A percentile compares a stretch with the other conserved stretches of the same genome.
Evolutionary conservation across 2,797 vertebrate genomes (phyloP).

Genomic region (Spatula clypeata): DNA sequence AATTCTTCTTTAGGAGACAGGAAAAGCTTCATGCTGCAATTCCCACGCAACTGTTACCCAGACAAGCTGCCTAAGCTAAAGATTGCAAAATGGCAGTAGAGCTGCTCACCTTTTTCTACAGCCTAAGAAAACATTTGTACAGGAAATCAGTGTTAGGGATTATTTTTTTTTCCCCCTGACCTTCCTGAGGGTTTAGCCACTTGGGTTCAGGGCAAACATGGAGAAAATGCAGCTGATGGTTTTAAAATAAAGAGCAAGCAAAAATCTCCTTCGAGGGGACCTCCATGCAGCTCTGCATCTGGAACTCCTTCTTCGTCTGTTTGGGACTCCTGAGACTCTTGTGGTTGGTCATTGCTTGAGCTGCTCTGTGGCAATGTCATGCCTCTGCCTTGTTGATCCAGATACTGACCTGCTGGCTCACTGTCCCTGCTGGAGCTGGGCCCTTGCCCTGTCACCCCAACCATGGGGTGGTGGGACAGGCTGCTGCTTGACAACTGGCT

Average conservation of each 20-base stretch:
- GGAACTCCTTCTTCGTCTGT: accelerated
- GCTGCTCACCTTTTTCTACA: background rate
- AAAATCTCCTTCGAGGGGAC: accelerated
- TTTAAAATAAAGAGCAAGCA: background rate
- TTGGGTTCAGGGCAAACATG: background rate
- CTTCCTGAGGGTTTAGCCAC: background rate
- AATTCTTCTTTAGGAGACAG: background rate
- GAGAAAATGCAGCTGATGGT: background rate
- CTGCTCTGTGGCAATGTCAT: background rate
- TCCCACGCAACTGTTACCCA: accelerated
- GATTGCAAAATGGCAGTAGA: background rate
- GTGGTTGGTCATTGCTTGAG: background rate
- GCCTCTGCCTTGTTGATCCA: background rate
- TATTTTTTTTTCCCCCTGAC: background rate
- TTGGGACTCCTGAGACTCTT: background rate
- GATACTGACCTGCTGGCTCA: too few species aligned
- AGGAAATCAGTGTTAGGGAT: background rate
- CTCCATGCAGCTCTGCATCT: background rate
- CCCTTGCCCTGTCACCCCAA: background rate
- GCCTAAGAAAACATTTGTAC: background rate
- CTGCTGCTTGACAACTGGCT: background rate
- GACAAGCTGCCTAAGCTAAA: background rate
- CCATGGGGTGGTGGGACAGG: accelerated
- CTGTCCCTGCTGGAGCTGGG: background rate
- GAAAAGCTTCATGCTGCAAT: background rate